Evolutionary conservation across 2,888 invertebrate genomes (phyloP), one percentile per base, ranked within the genome.

Genomic region (Spilosoma lubricipeda): DNA sequence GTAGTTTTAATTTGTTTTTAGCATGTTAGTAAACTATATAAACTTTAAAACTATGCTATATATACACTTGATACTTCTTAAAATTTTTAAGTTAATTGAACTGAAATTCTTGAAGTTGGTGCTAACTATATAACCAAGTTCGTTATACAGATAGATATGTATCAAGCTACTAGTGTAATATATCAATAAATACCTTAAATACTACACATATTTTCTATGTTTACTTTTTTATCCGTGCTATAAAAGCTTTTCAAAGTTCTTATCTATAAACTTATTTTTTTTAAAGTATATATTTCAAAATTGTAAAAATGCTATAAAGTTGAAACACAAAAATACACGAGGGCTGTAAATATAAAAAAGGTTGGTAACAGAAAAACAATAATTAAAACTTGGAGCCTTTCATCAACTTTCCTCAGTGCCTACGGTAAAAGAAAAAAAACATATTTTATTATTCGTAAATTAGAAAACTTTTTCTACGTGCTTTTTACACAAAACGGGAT

Each of bases 371-470:
- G 89, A 91, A 93, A 92, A 93, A 92, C 90, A 92, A 90, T 91
- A 92, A 90, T 92, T 91, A 91, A 92, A 93, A 93, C 90, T 92
- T 91, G 88, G 91, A 87, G 89, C 91, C 90, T 91, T 93, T 92
- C 92, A 92, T 92, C 91, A 91, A 91, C 86, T 93, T 92, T 90
- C 84, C 82, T 90, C 89, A 86, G 88, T 90, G 88, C 90, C 89
- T 90, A 89, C 89, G 90, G 90, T 90, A 84, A 88, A 89, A 89
- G 90, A 90, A 90, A 93, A n/a, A 90, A 93, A 92, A 92, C 90
- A 91, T 92, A 91, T 92, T 92, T 93, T 92, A 91, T 92, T 92
- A 92, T 92, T 93, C 91, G 88, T 91, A 94, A 93, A 94, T 94
- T 94, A 92, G 90, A 93, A 93, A 94, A 94, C 88, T 94, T 93